These are phyloP conservation scores for Eurypyga helias DNA, from an alignment of 2,113 vertebrate species.

Conservation along the genomic window DNA sequence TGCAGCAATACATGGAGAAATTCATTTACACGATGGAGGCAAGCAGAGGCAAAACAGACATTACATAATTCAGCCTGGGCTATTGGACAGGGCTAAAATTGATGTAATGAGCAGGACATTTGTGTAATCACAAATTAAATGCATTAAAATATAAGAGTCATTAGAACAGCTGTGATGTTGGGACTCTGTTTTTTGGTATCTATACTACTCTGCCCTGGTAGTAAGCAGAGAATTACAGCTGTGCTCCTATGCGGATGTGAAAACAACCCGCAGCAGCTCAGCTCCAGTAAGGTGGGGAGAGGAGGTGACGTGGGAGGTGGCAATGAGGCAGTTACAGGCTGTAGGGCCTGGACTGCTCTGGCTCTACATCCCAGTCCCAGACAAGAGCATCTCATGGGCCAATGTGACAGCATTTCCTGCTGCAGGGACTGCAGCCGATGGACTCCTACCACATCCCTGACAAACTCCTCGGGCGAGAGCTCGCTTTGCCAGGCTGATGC, in stretches of 20 bases:
- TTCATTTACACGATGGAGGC: slow-evolving; percentile 42
- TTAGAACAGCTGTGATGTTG: slow-evolving; percentile 2
- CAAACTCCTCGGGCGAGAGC: background rate
- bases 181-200: background rate
- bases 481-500: background rate
- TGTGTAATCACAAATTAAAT: slow-evolving; percentile 42
- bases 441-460: background rate
- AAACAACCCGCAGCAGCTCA: background rate
- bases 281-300: background rate
- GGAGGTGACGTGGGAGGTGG: background rate
- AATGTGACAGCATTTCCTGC: background rate
- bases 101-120: slow-evolving; percentile 18
- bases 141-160: slow-evolving; percentile 4
- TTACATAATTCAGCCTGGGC: slow-evolving; percentile 48
- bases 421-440: background rate
- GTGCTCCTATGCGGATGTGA: background rate
- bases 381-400: background rate
- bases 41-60: slow-evolving; percentile 54
- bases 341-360: background rate
- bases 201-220: background rate
- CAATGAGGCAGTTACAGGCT: background rate
- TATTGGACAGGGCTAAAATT: slow-evolving; percentile 20
- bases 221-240: background rate
- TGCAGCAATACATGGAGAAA: slow-evolving; percentile 45
- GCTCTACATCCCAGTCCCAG: background rate